phyloP scores from a whole-genome alignment of 2,888 invertebrate species.

The Byasa hedistus region DNA sequence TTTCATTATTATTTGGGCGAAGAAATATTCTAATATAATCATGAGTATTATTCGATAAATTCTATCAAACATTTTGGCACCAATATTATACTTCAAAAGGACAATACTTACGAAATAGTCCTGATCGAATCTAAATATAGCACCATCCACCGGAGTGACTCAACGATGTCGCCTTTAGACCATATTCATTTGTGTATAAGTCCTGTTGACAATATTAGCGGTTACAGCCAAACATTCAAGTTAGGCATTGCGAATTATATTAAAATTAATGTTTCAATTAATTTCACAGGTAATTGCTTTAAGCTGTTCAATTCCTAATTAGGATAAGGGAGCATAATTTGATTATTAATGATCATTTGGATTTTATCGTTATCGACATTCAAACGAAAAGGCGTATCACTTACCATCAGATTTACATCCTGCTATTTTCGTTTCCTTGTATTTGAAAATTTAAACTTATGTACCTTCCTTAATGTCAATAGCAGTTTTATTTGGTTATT shows the following conservation, averaged over 20 bases:
- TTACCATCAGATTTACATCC: too few relatives aligned
- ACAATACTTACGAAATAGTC: slow-evolving; percentile 13
- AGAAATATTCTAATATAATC: too few relatives aligned
- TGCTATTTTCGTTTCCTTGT: too few relatives aligned
- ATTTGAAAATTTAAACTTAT: too few relatives aligned
- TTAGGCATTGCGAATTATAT: not conserved
- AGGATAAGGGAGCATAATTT: too few relatives aligned
- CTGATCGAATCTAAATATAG: slow-evolving; percentile 24
- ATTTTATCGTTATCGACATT: too few relatives aligned
- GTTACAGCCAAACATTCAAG: not conserved
- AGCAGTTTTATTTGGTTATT: too few relatives aligned
- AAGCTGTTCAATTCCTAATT: not conserved
- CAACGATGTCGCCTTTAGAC: slow-evolving; percentile 16
- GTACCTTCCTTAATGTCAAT: too few relatives aligned
- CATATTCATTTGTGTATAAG: not conserved
- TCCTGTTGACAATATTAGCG: slow-evolving; percentile 16
- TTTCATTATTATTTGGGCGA: not conserved
- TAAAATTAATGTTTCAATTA: not conserved
- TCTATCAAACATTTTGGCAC: not conserved
- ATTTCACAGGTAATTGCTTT: not conserved
- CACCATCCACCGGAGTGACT: slow-evolving; percentile 21
- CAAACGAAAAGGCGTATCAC: too few relatives aligned
- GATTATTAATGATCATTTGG: too few relatives aligned
- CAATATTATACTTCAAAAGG: not conserved
- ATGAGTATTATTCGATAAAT: not conserved